Base-by-base conservation (phyloP, 1,140 invertebrate species). In the Anadara kagoshimensis region DNA sequence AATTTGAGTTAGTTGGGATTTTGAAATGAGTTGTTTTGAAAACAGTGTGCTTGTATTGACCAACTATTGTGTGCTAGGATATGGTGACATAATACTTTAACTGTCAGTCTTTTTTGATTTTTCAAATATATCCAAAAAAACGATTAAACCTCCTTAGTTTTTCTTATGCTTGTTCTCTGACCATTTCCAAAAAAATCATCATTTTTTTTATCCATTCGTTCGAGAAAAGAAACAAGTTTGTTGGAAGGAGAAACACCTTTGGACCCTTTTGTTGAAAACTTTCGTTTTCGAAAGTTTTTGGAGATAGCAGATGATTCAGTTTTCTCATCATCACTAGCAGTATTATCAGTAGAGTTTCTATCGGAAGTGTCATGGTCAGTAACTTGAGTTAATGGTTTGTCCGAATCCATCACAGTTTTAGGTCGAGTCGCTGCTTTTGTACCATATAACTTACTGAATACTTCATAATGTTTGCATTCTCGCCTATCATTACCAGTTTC, bases 121-220 rank as follows among this genome's bases (percentile, higher is more conserved):
- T 36, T 57, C 56, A 36, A 57, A 57, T 8, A 57, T 57, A 12
- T 11, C 20, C 4, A 59, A 41, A 59, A n/a, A 59, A 59, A 18
- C 36, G 41, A 20, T 59, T 18, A 29, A 59, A 43, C 43, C 20
- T 59, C 36, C 57, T 14, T 41, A 59, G 20, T 59, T 59, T 59
- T 43, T 59, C 14, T 8, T 41, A 41, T 12, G 41, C 29, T 59
- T 59, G 57, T 41, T 59, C 20, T n/a, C 36, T 12, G 18, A 59
- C 16, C 5, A n/a, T 43, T 43, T 18, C 29, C 16, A 59, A 43
- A 43, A 59, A n/a, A 12, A 43, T n/a, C 43, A 43, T 59, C 57
- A 43, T 59, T 59, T 59, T 59, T 29, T 43, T 16, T 41, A 20
- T 59, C 14, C n/a, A 43, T 41, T 59, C n/a, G 11, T 59, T 24